Base-by-base conservation (phyloP, 2,888 invertebrate species). In the Drosophila multiciliata region DNA sequence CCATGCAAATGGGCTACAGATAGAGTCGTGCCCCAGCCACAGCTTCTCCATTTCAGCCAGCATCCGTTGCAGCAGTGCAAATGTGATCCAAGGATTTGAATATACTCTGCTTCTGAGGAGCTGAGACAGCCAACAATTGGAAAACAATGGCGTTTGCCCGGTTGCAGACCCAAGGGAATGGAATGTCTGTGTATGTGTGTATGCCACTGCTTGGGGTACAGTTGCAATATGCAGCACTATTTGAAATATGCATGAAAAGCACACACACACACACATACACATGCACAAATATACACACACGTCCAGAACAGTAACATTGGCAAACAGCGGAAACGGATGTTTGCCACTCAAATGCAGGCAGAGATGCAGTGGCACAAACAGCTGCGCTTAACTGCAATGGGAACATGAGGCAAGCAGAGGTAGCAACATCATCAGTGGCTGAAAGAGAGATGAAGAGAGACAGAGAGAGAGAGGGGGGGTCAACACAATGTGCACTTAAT, bases 301-400 rank as follows among this genome's bases (percentile, higher is more conserved):
- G 66, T 23, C 68, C 53, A 57, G 42, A 48, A 60, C 58, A 64
- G 61, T 64, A 77, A 78, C 72, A 79, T 60, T 79, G 67, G 66
- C 73, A 77, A 73, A 76, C 69, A 70, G 74, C 83, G 81, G 81
- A 82, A 82, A 70, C 81, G 81, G 81, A 82, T 83, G 83, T 83
- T 82, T 82, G 81, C 55, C 83, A 82, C 83, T 82, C 83, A 83
- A 82, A 80, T 83, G 77, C 83, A 80, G 83, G 66, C 80, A 66
- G 76, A 74, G 68, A 49, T 68, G 61, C 65, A 72, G 58, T 58
- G 61, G 58, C 66, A 70, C 62, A 53, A 79, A 74, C 75, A 74
- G 70, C 78, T 74, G 78, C 68, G 53, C 45, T 48, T 58, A 36
- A 36, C 35, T 54, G 32, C 29, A 69, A 23, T 29, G 29, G 35